Conservation (phyloP, 2,888 invertebrate genomes). For the Caenorhabditis sinica region DNA sequence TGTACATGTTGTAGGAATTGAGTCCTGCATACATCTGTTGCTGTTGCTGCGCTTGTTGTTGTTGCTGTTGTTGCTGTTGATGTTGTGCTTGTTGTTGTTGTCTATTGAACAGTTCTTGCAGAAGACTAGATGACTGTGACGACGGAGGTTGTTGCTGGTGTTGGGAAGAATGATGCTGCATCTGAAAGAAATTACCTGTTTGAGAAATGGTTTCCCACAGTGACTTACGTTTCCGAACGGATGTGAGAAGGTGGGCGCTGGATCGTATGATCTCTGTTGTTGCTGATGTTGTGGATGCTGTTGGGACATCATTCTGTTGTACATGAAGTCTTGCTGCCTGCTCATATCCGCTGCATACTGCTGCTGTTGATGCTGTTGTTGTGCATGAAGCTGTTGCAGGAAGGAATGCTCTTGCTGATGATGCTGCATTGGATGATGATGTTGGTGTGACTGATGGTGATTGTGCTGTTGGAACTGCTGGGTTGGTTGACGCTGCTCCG, state of each 20-base stretch:
- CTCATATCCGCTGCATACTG: constrained; percentile 35
- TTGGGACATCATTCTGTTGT: constrained; percentile 41
- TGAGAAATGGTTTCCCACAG: background rate
- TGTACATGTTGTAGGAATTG: constrained; percentile 40
- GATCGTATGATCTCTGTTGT: constrained; percentile 31
- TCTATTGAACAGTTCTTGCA: constrained; percentile 52
- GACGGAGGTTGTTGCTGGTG: constrained; percentile 47
- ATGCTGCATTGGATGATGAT: constrained; percentile 41
- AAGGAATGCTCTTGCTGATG: constrained; percentile 35
- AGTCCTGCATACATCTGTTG: constrained; percentile 48
- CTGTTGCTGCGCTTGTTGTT: constrained; percentile 51
- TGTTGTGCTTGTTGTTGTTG: constrained; percentile 27
- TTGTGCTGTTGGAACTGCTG: constrained; percentile 51
- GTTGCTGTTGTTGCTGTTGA: constrained; percentile 49
- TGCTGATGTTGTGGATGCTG: constrained; percentile 21
- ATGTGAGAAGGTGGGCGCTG: background rate
- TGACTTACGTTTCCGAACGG: constrained; percentile 33
- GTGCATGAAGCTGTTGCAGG: constrained; percentile 43
- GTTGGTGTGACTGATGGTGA: constrained; percentile 47
- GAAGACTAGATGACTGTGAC: constrained; percentile 43
- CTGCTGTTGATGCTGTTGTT: constrained; percentile 59
- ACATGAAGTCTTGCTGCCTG: constrained; percentile 32
- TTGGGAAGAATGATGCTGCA: constrained; percentile 54
- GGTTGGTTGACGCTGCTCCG: constrained; percentile 45
- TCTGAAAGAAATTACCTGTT: constrained; percentile 5